Conservation (phyloP, 1,140 invertebrate genomes). For the Papilio polyxenes region DNA sequence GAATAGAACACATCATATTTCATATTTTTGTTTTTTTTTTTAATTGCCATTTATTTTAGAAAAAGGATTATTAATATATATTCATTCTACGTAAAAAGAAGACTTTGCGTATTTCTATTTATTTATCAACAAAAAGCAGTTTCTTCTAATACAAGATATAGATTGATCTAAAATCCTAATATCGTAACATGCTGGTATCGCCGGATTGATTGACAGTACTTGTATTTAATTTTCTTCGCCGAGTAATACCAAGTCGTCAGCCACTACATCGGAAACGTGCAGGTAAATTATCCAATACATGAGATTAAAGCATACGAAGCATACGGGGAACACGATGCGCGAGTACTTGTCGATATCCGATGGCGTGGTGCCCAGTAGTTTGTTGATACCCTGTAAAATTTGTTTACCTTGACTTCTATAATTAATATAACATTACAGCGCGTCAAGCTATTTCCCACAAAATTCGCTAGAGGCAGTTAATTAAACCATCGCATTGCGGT, state of each 20-base stretch:
- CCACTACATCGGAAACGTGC: slow-evolving; percentile 97
- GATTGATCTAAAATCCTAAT: slow-evolving; percentile 28
- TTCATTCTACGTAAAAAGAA: slow-evolving; percentile 32
- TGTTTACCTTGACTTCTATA: slow-evolving; percentile 50
- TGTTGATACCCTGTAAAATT: slow-evolving; percentile 88
- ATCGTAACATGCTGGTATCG: slow-evolving; percentile 10
- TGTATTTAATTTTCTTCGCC: slow-evolving; percentile 88
- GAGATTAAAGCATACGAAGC: slow-evolving; percentile 98
- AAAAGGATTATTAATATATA: slow-evolving; percentile 13
- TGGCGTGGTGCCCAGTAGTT: slow-evolving; percentile 93
- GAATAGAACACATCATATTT: slow-evolving; percentile 23
- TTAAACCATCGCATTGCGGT: slow-evolving; percentile 36
- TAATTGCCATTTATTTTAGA: slow-evolving; percentile 33
- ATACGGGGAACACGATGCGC: slow-evolving; percentile 96
- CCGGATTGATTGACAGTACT: background rate
- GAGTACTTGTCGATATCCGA: slow-evolving; percentile 98
- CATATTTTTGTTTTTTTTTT: background rate
- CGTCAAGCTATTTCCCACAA: background rate
- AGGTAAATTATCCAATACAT: slow-evolving; percentile 99
- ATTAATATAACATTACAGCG: slow-evolving; percentile 39
- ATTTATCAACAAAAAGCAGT: slow-evolving; percentile 25
- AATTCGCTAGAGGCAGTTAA: slow-evolving; percentile 30
- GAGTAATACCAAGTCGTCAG: slow-evolving; percentile 92
- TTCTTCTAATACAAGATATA: slow-evolving; percentile 27
- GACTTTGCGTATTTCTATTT: background rate